Evolutionary conservation across 1,140 invertebrate species (phyloP).

Genomic region (Matsumurasca onukii): DNA sequence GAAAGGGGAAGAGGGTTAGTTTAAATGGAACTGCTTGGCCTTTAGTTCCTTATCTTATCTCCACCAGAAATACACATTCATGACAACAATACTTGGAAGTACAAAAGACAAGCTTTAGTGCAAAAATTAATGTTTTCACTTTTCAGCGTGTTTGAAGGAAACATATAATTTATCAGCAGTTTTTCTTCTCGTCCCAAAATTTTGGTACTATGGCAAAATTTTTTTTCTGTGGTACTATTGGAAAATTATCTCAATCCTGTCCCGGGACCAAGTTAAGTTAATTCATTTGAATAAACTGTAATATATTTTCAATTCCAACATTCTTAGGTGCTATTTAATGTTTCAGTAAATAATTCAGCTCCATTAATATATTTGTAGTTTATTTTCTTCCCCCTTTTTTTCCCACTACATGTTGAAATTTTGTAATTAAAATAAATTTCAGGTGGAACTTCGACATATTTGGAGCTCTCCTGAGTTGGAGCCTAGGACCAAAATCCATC

Average conservation of each 20-base stretch:
- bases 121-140: too few relatives aligned
- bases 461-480: background rate
- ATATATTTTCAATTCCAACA: background rate
- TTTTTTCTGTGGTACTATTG: too few relatives aligned
- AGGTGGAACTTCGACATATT: background rate
- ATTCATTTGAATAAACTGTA: background rate
- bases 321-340: background rate
- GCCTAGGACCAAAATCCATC: background rate
- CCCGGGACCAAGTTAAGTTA: background rate
- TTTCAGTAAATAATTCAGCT: background rate
- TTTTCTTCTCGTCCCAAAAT: too few relatives aligned
- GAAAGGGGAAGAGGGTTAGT: too few relatives aligned
- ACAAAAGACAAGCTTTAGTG: too few relatives aligned
- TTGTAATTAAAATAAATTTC: background rate
- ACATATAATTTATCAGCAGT: too few relatives aligned
- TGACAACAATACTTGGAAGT: too few relatives aligned
- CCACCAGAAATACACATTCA: too few relatives aligned
- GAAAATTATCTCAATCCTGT: background rate
- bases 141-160: too few relatives aligned
- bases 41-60: too few relatives aligned
- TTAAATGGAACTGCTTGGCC: too few relatives aligned
- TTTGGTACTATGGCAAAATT: too few relatives aligned
- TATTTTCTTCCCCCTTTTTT: background rate
- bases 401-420: background rate
- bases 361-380: background rate